Evolutionary conservation across 2,888 invertebrate genomes (phyloP), one percentile per base, ranked within the genome.

Genomic region (Cerceris ruficornis): DNA sequence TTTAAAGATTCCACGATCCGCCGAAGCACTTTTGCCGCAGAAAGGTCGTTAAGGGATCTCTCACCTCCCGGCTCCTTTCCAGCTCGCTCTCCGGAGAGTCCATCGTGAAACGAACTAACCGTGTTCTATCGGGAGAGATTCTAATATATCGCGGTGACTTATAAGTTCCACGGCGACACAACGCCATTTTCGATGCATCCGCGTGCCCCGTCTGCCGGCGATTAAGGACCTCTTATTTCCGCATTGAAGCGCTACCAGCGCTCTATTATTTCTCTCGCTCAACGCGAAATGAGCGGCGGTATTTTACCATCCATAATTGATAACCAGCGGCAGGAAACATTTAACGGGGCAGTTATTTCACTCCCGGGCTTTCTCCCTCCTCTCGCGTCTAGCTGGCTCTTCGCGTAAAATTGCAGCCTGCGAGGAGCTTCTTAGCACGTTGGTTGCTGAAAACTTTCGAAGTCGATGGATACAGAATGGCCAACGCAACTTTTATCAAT

Each of bases 1-100:
- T 82, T 82, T 80, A 77, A 83, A 75, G 79, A 81, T 84, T 81
- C 71, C 71, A 58, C 65, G 76, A 46, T 65, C 70, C 73, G 13
- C 52, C 58, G 59, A 49, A 73, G 59, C 58, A 59, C 72, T 54
- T 50, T 64, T 46, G 65, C 65, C 75, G 75, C 77, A 71, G 58
- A 72, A 79, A 81, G 75, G 77, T 80, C 81, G 83, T 75, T 78
- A 80, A 78, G 78, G 78, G 77, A 82, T 76, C 77, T 82, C 75
- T 64, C 73, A 67, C 71, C 71, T 75, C 77, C 67, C 66, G 61
- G 42, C 59, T 70, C 39, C 60, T 28, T 15, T 75, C 58, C 57
- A 17, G 49, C 49, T 52, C 41, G 28, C 46, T 66, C 69, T 60
- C 79, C 46, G 13, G 68, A 72, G 69, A 64, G 17, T 17, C 60